Evolutionary conservation across 2,113 vertebrate genomes (phyloP).

Genomic region (Aplodontia rufa): DNA sequence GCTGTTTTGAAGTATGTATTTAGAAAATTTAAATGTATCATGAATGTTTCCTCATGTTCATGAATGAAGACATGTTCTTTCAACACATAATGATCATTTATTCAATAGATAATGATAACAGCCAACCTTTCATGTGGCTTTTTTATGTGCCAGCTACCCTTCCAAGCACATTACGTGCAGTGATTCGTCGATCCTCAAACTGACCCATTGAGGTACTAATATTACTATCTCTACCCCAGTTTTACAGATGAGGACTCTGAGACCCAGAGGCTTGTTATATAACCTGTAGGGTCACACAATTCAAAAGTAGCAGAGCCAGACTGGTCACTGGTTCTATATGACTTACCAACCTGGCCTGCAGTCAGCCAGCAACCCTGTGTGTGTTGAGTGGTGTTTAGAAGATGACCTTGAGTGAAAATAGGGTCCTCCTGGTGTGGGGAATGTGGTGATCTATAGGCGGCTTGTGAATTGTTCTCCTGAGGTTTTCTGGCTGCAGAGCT

Average conservation of each 20-base stretch:
- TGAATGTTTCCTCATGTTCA: neutral
- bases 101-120: neutral
- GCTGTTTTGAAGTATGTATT: constrained; percentile 37
- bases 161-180: neutral
- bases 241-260: neutral
- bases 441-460: neutral
- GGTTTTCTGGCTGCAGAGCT: neutral
- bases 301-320: neutral
- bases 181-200: neutral
- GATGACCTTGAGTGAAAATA: neutral
- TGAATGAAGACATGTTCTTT: too few relatives aligned
- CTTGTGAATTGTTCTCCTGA: neutral
- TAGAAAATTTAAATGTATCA: neutral
- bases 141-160: neutral
- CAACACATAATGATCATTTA: too few relatives aligned
- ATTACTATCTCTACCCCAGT: neutral
- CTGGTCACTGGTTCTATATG: neutral
- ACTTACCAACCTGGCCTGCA: neutral
- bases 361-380: neutral
- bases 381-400: neutral
- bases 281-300: neutral
- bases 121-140: neutral
- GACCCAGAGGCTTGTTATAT: neutral
- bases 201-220: neutral
- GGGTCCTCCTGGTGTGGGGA: neutral